These are phyloP conservation scores for Epizoanthus rinbou DNA, from an alignment of 92 coral and sea anemone species.

Conservation along the genomic window DNA sequence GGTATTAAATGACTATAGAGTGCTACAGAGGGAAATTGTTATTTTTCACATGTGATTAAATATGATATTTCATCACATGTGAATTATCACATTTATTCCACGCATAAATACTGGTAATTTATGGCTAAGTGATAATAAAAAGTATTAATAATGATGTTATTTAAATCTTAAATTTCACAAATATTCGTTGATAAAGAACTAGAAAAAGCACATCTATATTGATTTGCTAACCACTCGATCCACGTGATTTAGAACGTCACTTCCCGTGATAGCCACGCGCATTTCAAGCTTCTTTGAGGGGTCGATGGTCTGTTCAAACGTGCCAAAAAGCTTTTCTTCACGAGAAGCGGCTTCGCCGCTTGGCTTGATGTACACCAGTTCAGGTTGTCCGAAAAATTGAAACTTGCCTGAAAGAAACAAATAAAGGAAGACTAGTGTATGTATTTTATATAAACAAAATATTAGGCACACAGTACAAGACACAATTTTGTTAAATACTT, in stretches of 20 bases:
- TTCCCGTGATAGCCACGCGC: constrained; percentile 35
- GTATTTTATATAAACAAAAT: too few relatives aligned
- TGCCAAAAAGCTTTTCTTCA: constrained; percentile 21
- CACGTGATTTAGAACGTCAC: constrained; percentile 39
- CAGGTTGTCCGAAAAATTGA: constrained; percentile 31
- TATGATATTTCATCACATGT: too few relatives aligned
- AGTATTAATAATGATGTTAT: too few relatives aligned
- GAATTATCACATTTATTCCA: too few relatives aligned
- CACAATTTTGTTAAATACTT: too few relatives aligned
- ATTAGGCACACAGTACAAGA: too few relatives aligned
- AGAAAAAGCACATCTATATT: not conserved
- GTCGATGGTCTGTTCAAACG: constrained; percentile 10
- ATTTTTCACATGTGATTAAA: too few relatives aligned
- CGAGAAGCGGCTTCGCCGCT: constrained; percentile 33
- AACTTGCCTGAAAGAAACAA: constrained; percentile 13
- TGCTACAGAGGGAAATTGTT: too few relatives aligned
- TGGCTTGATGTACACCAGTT: constrained; percentile 38
- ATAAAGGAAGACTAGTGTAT: too few relatives aligned
- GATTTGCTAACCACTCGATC: constrained; percentile 18
- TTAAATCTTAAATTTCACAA: not conserved
- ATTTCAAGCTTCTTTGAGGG: constrained; percentile 6
- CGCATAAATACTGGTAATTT: too few relatives aligned
- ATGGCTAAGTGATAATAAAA: too few relatives aligned
- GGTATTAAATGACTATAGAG: too few relatives aligned
- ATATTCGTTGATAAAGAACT: not conserved